Evolutionary conservation across 92 coral and sea anemone genomes (phyloP), one percentile per base, ranked within the genome.

Genomic region (Micromussa lordhowensis): DNA sequence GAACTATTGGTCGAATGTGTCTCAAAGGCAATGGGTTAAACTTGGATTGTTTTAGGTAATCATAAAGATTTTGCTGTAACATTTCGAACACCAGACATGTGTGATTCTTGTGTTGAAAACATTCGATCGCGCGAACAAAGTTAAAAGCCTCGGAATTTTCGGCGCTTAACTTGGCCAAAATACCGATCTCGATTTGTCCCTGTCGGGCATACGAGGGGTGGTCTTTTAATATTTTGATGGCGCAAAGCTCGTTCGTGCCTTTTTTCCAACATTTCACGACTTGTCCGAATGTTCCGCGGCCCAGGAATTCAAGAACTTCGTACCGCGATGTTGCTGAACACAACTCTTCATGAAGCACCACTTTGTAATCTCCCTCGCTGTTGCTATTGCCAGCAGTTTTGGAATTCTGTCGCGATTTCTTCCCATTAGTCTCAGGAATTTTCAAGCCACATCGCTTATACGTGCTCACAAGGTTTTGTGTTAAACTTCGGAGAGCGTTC

Each of bases 231-330:
- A 98, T 94, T 80, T 98, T 98, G 69, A 98, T 98, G 31, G 99
- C 99, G 49, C 92, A 95, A 32, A 96, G 82, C 77, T 98, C 99
- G 77, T 98, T 95, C 3, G 99, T 96, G 80, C 99, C 99, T 78
- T 96, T 96, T 68, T 98, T 98, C 99, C 99, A 98, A 77, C 99
- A 98, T 87, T 98, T 98, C 35, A 98, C 88, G 51, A 98, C 99
- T 88, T 98, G 99, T 54, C 99, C 99, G 66, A 98, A 98, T 10
- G 99, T 98, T 58, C 99, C 99, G 26, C 99, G 98, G 59, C 99
- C 99, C 17, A 98, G 96, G 82, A 98, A 98, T 51, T 98, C 99
- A 17, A 98, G 89, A 12, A 98, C 95, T 82, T 98, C 99, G 58
- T 98, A 98, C n/a, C 98, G 77, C 38, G 98, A 96, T 14, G 99